Percentiles rank a stretch among this genome's conserved stretches.
Evolutionary conservation across 1,140 invertebrate genomes (phyloP).

Genomic region (Trichomalopsis sarcophagae): DNA sequence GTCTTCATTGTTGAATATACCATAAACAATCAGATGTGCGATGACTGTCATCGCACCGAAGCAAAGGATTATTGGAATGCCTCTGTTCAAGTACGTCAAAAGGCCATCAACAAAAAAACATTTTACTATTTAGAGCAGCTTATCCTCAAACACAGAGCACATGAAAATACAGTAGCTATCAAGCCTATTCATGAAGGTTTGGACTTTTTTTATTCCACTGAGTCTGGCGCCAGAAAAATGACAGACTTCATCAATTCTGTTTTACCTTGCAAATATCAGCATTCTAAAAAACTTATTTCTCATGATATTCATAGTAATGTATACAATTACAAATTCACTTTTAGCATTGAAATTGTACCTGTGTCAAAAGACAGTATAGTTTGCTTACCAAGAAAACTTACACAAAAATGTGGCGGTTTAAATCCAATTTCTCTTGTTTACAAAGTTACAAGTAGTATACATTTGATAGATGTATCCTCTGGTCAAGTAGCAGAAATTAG

Average conservation of each 20-base stretch:
- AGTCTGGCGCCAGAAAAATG: conserved; percentile 95
- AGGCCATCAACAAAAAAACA: conserved; percentile 96
- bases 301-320: conserved; percentile 98
- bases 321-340: conserved; percentile 97
- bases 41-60: conserved; percentile 96
- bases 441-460: conserved; percentile 91
- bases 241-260: conserved; percentile 93
- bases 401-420: conserved; percentile 94
- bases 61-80: conserved; percentile 99
- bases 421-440: conserved; percentile 92
- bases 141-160: conserved; percentile 96
- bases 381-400: conserved; percentile 91
- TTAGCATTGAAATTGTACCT: conserved; percentile 96
- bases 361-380: conserved; percentile 97
- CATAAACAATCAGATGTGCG: conserved; percentile 96
- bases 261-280: conserved; percentile 89
- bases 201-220: conserved; percentile 95
- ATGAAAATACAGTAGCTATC: conserved; percentile 93
- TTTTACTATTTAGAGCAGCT: conserved; percentile 99
- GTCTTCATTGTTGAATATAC: conserved; percentile 96
- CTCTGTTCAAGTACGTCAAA: conserved; percentile 89
- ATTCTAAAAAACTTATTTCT: conserved; percentile 96
- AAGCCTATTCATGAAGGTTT: conserved; percentile 95
- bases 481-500: conserved; percentile 94
- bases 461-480: conserved; percentile 94